phyloP scores from a whole-genome alignment of 2,888 invertebrate genomes.

The Epiperipatus broadwayi region DNA sequence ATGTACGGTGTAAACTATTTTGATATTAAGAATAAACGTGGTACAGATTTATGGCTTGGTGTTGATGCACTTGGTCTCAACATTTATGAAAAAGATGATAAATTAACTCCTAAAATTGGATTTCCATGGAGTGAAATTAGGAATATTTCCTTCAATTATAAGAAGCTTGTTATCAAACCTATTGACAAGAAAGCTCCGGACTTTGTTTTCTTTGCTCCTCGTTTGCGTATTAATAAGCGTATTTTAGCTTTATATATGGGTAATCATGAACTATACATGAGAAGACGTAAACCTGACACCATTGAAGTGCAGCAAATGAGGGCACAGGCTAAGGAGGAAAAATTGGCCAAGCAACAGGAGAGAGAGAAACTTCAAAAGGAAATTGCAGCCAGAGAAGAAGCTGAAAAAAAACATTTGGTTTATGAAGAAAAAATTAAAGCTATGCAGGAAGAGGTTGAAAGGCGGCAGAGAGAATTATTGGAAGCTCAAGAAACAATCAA shows the following conservation, averaged over 20 bases:
- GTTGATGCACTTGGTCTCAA: constrained; percentile 95
- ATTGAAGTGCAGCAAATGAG: constrained; percentile 99
- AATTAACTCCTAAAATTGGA: constrained; percentile 93
- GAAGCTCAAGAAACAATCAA: constrained; percentile 49
- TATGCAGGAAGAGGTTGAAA: constrained; percentile 80
- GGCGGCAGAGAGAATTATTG: constrained; percentile 44
- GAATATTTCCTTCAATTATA: constrained; percentile 97
- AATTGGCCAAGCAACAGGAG: constrained; percentile 80
- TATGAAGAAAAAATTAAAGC: constrained; percentile 75
- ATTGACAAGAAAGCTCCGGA: constrained; percentile 99
- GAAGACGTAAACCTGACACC: constrained; percentile 93
- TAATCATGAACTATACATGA: constrained; percentile 98
- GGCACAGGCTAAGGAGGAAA: constrained; percentile 91
- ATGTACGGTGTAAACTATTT: constrained; percentile 99
- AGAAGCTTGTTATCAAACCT: constrained; percentile 98
- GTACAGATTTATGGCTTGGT: constrained; percentile 90
- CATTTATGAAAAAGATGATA: constrained; percentile 96
- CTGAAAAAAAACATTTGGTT: constrained; percentile 90
- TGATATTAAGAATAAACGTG: constrained; percentile 98
- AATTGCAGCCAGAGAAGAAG: constrained; percentile 82
- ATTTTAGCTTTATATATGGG: constrained; percentile 98
- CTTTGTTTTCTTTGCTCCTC: constrained; percentile 95
- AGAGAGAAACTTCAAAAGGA: constrained; percentile 79
- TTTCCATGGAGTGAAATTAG: constrained; percentile 99
- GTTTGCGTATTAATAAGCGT: constrained; percentile 94